Conservation (phyloP, 2,113 vertebrate species). For the Aleadryas rufinucha region DNA sequence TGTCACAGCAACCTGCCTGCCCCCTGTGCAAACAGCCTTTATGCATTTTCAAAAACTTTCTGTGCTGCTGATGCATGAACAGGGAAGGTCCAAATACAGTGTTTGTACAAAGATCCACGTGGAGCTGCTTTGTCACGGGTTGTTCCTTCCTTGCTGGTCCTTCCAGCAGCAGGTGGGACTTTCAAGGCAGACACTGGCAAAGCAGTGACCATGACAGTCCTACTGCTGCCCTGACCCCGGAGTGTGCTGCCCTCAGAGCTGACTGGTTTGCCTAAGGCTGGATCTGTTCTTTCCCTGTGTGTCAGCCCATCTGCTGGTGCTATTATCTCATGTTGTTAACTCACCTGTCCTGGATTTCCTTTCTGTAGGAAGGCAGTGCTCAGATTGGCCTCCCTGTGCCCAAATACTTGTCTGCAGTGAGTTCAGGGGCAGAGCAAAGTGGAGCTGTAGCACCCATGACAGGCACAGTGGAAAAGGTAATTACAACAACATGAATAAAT, state of each 20-base stretch:
- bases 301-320: not conserved
- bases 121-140: not conserved
- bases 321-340: not conserved
- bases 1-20: not conserved
- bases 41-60: not conserved
- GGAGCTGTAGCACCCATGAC: slow-evolving; percentile 92
- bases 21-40: not conserved
- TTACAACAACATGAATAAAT: not conserved
- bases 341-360: not conserved
- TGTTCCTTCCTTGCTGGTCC: not conserved
- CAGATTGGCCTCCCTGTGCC: slow-evolving; percentile 84
- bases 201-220: not conserved
- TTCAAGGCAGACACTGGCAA: not conserved
- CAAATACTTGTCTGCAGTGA: slow-evolving; percentile 81
- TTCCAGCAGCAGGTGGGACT: not conserved
- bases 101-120: not conserved
- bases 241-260: not conserved
- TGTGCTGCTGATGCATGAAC: not conserved
- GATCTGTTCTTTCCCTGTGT: not conserved
- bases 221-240: not conserved
- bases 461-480: slow-evolving; percentile 96
- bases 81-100: not conserved
- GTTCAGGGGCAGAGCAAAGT: slow-evolving; percentile 71
- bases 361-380: slow-evolving; percentile 79
- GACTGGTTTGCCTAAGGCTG: not conserved